Conservation (phyloP, 2,797 vertebrate species). For the Chaetodon trifasciatus region DNA sequence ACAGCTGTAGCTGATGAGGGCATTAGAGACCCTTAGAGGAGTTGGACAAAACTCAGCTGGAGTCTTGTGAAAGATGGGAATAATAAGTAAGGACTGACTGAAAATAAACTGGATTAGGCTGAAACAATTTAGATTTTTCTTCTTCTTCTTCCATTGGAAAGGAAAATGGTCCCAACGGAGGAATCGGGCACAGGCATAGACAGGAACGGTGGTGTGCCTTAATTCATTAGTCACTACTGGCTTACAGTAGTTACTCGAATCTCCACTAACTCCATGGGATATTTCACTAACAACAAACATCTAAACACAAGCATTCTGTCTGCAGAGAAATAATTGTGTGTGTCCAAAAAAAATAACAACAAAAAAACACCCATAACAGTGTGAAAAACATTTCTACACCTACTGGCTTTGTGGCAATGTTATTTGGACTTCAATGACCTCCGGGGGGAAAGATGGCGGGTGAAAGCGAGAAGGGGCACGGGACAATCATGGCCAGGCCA, state of each 20-base stretch:
- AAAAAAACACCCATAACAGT: conserved; percentile 1
- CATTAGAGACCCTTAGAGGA: not conserved
- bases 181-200: conserved; percentile 16
- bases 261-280: conserved; percentile 6
- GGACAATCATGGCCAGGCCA: conserved; percentile 72
- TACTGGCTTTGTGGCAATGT: conserved; percentile 21
- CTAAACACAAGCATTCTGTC: not conserved
- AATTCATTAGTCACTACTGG: conserved; percentile 32
- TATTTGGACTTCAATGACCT: conserved; percentile 63
- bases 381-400: conserved; percentile 41
- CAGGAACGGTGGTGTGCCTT: not conserved
- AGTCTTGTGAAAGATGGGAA: conserved; percentile 11
- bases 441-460: conserved; percentile 23
- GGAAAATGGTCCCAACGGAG: conserved; percentile 5
- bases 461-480: conserved; percentile 45
- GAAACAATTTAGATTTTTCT: conserved; percentile 1
- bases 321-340: not conserved
- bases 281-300: conserved; percentile 19
- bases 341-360: not conserved
- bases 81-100: conserved; percentile 8
- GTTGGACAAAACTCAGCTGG: conserved; percentile 13
- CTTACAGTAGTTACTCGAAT: conserved; percentile 24
- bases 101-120: conserved; percentile 14
- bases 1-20: conserved; percentile 2
- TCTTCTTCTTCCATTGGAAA: not conserved